These are phyloP conservation scores for Toxotes jaculatrix DNA, from an alignment of 2,113 vertebrate genomes.

Conservation along the genomic window DNA sequence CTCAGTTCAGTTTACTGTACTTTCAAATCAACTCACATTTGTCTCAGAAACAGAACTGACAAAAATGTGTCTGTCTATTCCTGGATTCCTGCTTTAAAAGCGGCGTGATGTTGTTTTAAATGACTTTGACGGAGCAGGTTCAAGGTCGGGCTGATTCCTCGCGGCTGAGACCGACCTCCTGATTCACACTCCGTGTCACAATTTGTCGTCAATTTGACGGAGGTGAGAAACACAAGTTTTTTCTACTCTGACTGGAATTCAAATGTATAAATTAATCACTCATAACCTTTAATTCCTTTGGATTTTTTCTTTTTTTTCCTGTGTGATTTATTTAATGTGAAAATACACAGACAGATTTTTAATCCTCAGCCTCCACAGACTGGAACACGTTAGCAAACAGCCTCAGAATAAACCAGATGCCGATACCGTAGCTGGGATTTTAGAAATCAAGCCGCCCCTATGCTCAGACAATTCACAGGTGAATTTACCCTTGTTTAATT, in stretches of 20 bases:
- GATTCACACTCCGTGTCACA: slow-evolving; percentile 1
- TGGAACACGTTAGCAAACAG: background rate
- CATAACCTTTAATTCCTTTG: slow-evolving; percentile 3
- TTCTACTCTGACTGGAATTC: slow-evolving; percentile 28
- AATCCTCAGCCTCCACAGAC: background rate
- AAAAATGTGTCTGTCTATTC: slow-evolving; percentile 40
- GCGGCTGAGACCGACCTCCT: slow-evolving; percentile 1
- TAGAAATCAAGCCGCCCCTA: background rate
- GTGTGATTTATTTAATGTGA: slow-evolving; percentile 11
- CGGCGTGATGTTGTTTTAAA: slow-evolving; percentile 22
- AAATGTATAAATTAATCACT: slow-evolving; percentile 9
- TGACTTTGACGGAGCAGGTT: slow-evolving; percentile 33
- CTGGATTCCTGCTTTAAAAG: slow-evolving; percentile 34
- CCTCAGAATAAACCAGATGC: background rate
- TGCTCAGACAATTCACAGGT: background rate
- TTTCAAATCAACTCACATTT: slow-evolving; percentile 50
- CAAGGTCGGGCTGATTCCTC: slow-evolving; percentile 13
- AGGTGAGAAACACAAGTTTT: background rate
- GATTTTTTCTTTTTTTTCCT: background rate
- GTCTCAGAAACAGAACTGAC: slow-evolving; percentile 27
- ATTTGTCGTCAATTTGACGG: slow-evolving; percentile 49
- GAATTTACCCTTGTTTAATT: background rate
- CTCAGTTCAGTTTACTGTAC: slow-evolving; percentile 46
- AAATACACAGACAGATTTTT: slow-evolving; percentile 25
- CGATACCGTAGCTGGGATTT: no score